Evolutionary conservation across 2,113 vertebrate species (phyloP).

Genomic region (Casuarius casuarius): DNA sequence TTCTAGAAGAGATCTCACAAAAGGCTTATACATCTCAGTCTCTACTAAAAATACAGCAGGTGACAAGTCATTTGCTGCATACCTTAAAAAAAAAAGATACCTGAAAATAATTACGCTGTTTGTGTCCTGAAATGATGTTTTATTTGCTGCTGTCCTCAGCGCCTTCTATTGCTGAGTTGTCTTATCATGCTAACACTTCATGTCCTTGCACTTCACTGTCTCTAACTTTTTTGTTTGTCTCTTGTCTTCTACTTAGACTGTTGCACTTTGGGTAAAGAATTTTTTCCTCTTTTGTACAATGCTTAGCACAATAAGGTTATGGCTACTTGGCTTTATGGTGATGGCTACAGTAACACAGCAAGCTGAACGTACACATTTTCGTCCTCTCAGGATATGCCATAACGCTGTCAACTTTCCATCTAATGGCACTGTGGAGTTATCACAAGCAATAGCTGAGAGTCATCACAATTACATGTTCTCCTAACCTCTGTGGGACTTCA

Average conservation of each 20-base stretch:
- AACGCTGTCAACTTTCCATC: not conserved
- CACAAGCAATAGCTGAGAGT: not conserved
- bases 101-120: constrained; percentile 7
- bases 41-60: not conserved
- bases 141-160: not conserved
- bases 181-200: not conserved
- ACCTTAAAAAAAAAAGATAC: not conserved
- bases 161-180: not conserved
- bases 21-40: not conserved
- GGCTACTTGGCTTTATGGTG: not conserved
- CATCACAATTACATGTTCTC: not conserved
- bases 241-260: not conserved
- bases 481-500: not conserved
- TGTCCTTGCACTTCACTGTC: not conserved
- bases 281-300: not conserved
- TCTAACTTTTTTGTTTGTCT: not conserved
- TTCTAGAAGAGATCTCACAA: not conserved
- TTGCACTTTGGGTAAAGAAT: not conserved
- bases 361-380: not conserved
- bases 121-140: not conserved
- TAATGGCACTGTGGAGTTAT: not conserved
- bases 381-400: not conserved
- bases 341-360: not conserved
- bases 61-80: constrained; percentile 2
- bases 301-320: not conserved